These are phyloP conservation scores for Cephalopachus bancanus DNA, from an alignment of 2,797 vertebrate genomes.

Conservation along the genomic window DNA sequence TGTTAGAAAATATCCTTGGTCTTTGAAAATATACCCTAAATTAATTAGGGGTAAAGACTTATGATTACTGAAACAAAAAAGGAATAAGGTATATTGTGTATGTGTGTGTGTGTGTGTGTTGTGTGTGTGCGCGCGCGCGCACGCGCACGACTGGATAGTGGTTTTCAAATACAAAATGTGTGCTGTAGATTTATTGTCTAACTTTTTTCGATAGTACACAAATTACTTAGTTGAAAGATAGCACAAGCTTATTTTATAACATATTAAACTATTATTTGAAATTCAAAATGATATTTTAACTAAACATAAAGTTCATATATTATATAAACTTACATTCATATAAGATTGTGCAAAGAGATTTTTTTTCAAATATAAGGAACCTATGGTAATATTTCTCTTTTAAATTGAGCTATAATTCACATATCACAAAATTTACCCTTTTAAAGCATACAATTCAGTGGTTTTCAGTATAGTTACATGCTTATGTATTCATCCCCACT, in stretches of 20 bases:
- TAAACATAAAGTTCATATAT: no score
- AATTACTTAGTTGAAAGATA: conserved; percentile 10
- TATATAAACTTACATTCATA: neutral
- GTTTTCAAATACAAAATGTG: conserved; percentile 33
- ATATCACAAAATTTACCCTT: neutral
- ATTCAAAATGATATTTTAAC: conserved; percentile 39
- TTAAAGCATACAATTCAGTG: neutral
- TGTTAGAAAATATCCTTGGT: neutral
- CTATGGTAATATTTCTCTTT: neutral
- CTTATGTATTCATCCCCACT: neutral
- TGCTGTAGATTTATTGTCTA: neutral
- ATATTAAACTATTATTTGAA: conserved; percentile 7
- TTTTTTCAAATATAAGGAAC: conserved; percentile 11
- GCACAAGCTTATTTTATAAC: neutral
- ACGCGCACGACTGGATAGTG: no score
- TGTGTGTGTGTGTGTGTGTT: neutral
- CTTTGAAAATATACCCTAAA: conserved; percentile 41
- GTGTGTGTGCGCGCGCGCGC: neutral
- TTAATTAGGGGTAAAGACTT: conserved; percentile 7
- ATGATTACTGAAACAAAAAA: neutral
- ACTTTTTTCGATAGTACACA: neutral
- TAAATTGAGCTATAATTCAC: neutral
- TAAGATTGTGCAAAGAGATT: neutral
- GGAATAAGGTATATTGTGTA: neutral
- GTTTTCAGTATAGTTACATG: conserved; percentile 9